phyloP scores from a whole-genome alignment of 2,797 vertebrate genomes.

The Myotis myotis region DNA sequence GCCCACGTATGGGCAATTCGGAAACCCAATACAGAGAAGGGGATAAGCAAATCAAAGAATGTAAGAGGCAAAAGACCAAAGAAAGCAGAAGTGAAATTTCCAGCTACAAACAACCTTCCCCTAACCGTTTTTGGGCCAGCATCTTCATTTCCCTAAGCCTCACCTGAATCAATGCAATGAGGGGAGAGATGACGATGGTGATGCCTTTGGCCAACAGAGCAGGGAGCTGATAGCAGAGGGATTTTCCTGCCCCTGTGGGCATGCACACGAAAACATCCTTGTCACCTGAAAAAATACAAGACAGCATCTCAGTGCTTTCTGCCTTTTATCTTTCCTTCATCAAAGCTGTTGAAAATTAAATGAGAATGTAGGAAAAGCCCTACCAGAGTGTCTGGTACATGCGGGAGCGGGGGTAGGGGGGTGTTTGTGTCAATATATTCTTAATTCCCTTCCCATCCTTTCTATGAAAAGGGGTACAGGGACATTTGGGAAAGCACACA shows the following conservation, averaged over 20 bases:
- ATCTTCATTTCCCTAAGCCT: slow-evolving; percentile 41
- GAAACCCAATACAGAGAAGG: not conserved
- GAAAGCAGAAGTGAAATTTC: slow-evolving; percentile 50
- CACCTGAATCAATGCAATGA: slow-evolving; percentile 98
- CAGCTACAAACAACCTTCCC: not conserved
- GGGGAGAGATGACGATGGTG: slow-evolving; percentile 95
- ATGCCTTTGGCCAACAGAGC: slow-evolving; percentile 93
- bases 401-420: accelerated
- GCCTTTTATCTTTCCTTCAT: not conserved
- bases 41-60: slow-evolving; percentile 15
- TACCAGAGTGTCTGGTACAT: not conserved
- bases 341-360: not conserved
- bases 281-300: slow-evolving; percentile 88
- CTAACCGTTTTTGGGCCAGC: not conserved
- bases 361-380: not conserved
- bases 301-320: not conserved
- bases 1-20: not conserved
- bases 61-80: slow-evolving; percentile 38
- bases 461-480: not conserved
- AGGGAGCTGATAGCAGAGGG: slow-evolving; percentile 97
- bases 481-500: not conserved
- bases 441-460: not conserved
- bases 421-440: not conserved
- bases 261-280: slow-evolving; percentile 97
- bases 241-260: slow-evolving; percentile 98